These are phyloP conservation scores for Noctilio leporinus DNA, from an alignment of 2,113 vertebrate genomes.

Conservation along the genomic window DNA sequence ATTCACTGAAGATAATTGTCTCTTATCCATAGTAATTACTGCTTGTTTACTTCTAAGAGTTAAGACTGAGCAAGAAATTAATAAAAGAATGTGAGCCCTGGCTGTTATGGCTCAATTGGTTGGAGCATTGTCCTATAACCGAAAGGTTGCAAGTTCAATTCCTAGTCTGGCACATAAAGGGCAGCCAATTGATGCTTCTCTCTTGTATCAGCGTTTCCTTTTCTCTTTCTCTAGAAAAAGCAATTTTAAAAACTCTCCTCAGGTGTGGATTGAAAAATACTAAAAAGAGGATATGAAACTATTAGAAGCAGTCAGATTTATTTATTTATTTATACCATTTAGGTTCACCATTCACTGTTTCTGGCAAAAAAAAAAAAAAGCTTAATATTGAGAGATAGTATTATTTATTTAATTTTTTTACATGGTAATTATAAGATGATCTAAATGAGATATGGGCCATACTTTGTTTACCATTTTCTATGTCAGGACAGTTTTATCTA, in stretches of 20 bases:
- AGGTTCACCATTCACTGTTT: not conserved
- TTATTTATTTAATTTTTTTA: not conserved
- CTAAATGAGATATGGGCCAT: not conserved
- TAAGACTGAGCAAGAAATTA: not conserved
- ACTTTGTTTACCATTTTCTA: not conserved
- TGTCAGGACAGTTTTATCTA: not conserved
- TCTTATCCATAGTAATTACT: constrained; percentile 6
- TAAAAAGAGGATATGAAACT: not conserved
- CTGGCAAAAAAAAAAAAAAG: constrained; percentile 23
- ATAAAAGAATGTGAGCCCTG: not conserved
- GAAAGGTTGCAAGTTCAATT: too few relatives aligned
- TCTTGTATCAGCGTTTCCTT: too few relatives aligned
- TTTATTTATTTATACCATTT: not conserved
- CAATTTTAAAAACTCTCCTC: too few relatives aligned
- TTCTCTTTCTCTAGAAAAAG: too few relatives aligned
- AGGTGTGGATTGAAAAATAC: too few relatives aligned
- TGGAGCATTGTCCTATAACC: too few relatives aligned
- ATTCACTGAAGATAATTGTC: not conserved
- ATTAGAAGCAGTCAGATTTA: not conserved
- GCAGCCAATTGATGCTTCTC: too few relatives aligned
- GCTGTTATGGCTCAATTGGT: too few relatives aligned
- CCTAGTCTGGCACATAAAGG: too few relatives aligned
- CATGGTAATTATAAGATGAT: not conserved
- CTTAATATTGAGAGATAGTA: not conserved
- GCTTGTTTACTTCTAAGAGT: not conserved